Evolutionary conservation across 2,113 vertebrate species (phyloP).

Genomic region (Illadopsis cleaveri): DNA sequence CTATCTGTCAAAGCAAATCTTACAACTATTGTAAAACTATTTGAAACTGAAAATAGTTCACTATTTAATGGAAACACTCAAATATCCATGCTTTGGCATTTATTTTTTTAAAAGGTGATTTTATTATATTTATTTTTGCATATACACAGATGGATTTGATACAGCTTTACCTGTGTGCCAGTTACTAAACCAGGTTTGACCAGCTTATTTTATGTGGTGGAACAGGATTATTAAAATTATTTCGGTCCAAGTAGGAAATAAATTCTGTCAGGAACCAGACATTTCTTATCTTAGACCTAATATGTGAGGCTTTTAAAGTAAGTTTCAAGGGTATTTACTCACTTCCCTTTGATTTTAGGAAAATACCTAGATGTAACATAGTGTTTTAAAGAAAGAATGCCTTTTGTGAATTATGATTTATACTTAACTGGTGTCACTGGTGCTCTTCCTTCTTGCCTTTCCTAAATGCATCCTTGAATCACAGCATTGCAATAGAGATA

Average conservation of each 20-base stretch:
- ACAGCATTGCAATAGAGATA: rapidly evolving
- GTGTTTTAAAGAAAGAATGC: neutral
- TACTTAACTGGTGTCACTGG: neutral
- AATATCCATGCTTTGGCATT: neutral
- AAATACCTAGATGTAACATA: neutral
- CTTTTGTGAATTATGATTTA: neutral
- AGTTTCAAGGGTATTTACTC: neutral
- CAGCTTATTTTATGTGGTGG: neutral
- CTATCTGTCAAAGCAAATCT: neutral
- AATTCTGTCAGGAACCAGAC: neutral
- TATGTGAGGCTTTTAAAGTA: neutral
- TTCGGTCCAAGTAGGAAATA: neutral
- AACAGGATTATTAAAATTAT: neutral
- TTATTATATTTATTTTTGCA: neutral
- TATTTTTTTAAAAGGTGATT: neutral
- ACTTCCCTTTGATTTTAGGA: neutral
- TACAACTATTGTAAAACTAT: neutral
- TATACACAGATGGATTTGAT: neutral
- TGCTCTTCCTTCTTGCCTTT: neutral
- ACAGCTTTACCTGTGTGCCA: neutral
- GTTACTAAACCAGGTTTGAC: neutral
- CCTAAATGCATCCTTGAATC: neutral
- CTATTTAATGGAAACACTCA: neutral
- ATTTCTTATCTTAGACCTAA: neutral
- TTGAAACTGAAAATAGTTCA: neutral